Conservation (phyloP, 2,113 vertebrate genomes). For the Siniperca chuatsi region DNA sequence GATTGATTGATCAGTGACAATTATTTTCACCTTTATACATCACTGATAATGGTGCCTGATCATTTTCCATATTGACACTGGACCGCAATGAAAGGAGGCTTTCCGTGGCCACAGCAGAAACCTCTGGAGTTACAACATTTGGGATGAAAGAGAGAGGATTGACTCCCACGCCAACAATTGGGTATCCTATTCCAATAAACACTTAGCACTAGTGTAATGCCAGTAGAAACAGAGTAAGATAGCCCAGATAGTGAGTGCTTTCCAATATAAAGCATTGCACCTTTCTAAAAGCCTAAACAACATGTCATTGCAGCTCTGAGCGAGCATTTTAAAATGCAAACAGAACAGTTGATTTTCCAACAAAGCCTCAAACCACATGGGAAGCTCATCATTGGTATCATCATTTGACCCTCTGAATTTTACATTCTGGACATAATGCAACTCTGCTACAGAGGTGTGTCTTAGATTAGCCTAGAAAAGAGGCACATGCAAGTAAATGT, state of each 20-base stretch:
- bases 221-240: conserved; percentile 1
- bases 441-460: conserved; percentile 2
- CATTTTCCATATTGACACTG: neutral
- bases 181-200: conserved; percentile 9
- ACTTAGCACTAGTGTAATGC: neutral
- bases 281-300: conserved; percentile 26
- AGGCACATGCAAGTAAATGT: neutral
- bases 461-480: conserved; percentile 4
- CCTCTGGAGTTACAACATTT: neutral
- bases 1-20: conserved; percentile 5
- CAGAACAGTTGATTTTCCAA: conserved; percentile 42
- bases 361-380: conserved; percentile 27
- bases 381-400: neutral
- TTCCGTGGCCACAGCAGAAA: neutral
- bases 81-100: neutral
- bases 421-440: neutral
- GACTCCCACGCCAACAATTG: neutral
- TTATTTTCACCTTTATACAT: neutral
- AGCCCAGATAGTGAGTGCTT: neutral
- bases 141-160: neutral
- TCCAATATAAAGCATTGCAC: conserved; percentile 4
- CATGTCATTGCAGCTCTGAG: neutral
- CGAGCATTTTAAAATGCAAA: conserved; percentile 37
- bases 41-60: neutral
- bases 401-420: neutral